Evolutionary conservation across 2,888 invertebrate species (phyloP).

Genomic region (Scaptomyza caliginosa): DNA sequence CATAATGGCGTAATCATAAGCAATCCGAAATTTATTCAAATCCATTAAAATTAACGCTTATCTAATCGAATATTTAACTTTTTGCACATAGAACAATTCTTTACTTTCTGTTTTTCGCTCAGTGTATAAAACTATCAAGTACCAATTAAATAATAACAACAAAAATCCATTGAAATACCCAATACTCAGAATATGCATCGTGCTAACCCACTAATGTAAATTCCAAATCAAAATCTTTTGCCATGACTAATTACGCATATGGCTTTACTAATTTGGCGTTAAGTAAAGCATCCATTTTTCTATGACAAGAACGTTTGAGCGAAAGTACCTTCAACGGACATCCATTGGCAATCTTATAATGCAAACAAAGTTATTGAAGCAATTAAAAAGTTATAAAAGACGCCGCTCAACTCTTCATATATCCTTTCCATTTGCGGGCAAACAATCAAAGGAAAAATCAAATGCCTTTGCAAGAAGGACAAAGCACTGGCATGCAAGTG

Average conservation of each 20-base stretch:
- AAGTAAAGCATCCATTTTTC: slow-evolving; percentile 12
- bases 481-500: background rate
- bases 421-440: slow-evolving; percentile 13
- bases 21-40: slow-evolving; percentile 13
- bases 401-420: slow-evolving; percentile 13
- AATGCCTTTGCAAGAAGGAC: slow-evolving; percentile 4
- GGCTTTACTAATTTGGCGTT: slow-evolving; percentile 28
- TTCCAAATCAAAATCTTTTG: slow-evolving; percentile 11
- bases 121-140: slow-evolving; percentile 36
- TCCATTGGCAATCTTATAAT: slow-evolving; percentile 14
- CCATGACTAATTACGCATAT: slow-evolving; percentile 52
- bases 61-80: slow-evolving; percentile 26
- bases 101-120: background rate
- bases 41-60: slow-evolving; percentile 40
- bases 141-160: slow-evolving; percentile 52
- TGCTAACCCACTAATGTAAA: slow-evolving; percentile 12
- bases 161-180: slow-evolving; percentile 44
- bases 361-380: slow-evolving; percentile 52
- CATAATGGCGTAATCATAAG: slow-evolving; percentile 10
- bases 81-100: background rate
- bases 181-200: background rate
- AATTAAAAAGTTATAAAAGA: slow-evolving; percentile 62
- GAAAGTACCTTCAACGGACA: background rate
- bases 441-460: slow-evolving; percentile 2
- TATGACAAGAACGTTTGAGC: background rate